Evolutionary conservation across 2,888 invertebrate species (phyloP).

Genomic region (Argyresthia goedartella): DNA sequence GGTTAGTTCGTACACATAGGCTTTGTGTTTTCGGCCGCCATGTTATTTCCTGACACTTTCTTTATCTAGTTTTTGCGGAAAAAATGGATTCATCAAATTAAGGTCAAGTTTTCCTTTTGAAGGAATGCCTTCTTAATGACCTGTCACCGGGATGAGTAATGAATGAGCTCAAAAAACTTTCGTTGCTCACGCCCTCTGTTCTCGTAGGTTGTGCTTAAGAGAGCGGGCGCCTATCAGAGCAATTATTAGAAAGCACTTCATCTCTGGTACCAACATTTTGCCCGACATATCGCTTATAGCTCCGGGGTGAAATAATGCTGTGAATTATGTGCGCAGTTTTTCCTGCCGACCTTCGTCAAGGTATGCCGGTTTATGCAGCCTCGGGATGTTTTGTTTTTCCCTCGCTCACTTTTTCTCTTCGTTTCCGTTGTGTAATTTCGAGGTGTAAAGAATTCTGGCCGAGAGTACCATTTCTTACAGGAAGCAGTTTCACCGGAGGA

Average conservation of each 20-base stretch:
- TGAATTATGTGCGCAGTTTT: too few species aligned
- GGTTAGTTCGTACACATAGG: too few species aligned
- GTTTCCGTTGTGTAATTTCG: too few species aligned
- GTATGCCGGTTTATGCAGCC: too few species aligned
- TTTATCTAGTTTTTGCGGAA: neutral
- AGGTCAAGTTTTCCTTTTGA: slow-evolving; percentile 21
- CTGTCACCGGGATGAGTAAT: slow-evolving; percentile 23
- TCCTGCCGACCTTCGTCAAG: too few species aligned
- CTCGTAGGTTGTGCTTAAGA: slow-evolving; percentile 2
- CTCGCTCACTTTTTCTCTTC: too few species aligned
- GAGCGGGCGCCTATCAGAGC: slow-evolving; percentile 2
- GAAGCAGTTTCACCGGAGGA: too few species aligned
- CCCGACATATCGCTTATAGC: neutral
- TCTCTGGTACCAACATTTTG: slow-evolving; percentile 12
- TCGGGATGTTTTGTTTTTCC: too few species aligned
- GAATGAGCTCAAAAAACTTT: slow-evolving; percentile 17
- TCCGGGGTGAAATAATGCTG: neutral
- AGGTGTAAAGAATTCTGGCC: too few species aligned
- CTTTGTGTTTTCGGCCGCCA: neutral
- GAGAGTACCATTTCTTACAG: too few species aligned
- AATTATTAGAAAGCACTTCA: slow-evolving; percentile 26
- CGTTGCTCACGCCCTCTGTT: slow-evolving; percentile 15
- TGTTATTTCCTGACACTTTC: neutral
- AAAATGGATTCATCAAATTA: slow-evolving; percentile 11
- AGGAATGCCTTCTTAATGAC: slow-evolving; percentile 24